phyloP scores from a whole-genome alignment of 2,797 vertebrate genomes.

The Cryptoprocta ferox region DNA sequence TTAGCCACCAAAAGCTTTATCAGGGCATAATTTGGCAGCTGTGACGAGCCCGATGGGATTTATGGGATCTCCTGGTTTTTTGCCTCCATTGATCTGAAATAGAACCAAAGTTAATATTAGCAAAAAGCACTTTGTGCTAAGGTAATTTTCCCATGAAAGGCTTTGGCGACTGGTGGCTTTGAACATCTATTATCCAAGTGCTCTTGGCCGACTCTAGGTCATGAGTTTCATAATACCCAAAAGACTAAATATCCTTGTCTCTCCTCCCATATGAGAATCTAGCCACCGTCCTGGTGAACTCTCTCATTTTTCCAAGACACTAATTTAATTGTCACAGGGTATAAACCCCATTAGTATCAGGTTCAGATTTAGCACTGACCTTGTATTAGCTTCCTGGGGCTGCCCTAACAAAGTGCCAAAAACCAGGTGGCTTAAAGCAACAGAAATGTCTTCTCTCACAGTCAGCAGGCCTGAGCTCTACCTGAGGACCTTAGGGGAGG shows the following conservation, averaged over 20 bases:
- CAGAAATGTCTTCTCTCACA: not conserved
- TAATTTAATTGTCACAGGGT: not conserved
- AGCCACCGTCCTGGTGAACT: not conserved
- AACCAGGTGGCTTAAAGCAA: not conserved
- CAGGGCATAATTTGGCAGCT: constrained; percentile 65
- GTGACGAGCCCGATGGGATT: constrained; percentile 65
- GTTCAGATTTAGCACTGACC: not conserved
- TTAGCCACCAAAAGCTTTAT: constrained; percentile 70
- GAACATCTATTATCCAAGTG: not conserved
- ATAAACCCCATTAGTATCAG: not conserved
- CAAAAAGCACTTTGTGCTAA: constrained; percentile 36
- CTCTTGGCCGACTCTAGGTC: not conserved
- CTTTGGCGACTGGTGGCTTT: not conserved
- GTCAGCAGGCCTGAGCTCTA: rapidly evolving
- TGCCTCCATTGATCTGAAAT: constrained; percentile 74
- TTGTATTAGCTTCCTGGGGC: not conserved
- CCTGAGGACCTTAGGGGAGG: rapidly evolving
- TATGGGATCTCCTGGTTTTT: constrained; percentile 75
- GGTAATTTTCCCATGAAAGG: constrained; percentile 32
- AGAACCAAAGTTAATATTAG: constrained; percentile 80
- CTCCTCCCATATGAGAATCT: not conserved
- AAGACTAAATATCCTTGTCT: not conserved
- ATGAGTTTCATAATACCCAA: rapidly evolving
- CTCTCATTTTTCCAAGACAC: not conserved
- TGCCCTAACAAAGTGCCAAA: not conserved